Conservation (phyloP, 2,888 invertebrate species). For the Crossocerus cetratus region DNA sequence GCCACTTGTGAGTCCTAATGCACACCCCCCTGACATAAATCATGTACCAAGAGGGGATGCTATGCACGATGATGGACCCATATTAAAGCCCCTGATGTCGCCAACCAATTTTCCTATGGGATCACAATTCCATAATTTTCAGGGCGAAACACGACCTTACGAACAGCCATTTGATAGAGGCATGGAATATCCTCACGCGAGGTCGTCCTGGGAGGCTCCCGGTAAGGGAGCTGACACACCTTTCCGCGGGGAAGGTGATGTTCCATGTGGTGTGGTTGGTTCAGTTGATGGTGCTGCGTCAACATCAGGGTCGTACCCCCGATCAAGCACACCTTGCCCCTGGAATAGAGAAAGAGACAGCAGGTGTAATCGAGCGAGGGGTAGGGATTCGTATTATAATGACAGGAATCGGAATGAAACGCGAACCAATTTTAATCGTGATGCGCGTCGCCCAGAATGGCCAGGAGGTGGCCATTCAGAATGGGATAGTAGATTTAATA, state of each 20-base stretch:
- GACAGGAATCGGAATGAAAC: constrained; percentile 53
- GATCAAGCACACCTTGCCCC: constrained; percentile 47
- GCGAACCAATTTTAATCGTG: constrained; percentile 53
- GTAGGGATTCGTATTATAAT: constrained; percentile 50
- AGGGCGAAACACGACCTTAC: constrained; percentile 29
- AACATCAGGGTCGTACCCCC: constrained; percentile 13
- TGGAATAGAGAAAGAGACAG: constrained; percentile 49
- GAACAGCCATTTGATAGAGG: constrained; percentile 53
- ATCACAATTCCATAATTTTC: constrained; percentile 42
- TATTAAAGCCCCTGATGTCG: constrained; percentile 46
- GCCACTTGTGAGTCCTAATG: constrained; percentile 47
- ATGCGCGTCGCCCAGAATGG: constrained; percentile 54
- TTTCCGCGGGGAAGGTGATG: constrained; percentile 42
- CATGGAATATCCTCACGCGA: constrained; percentile 54
- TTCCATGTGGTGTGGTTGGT: constrained; percentile 23
- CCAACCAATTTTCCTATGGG: constrained; percentile 43
- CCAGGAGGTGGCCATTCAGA: constrained; percentile 39
- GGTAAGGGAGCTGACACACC: constrained; percentile 22
- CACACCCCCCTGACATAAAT: constrained; percentile 44
- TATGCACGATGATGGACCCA: constrained; percentile 20
- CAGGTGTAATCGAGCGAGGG: constrained; percentile 38
- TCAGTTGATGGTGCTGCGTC: constrained; percentile 20
- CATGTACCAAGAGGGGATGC: constrained; percentile 38
- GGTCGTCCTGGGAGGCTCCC: constrained; percentile 54
- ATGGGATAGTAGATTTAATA: constrained; percentile 47